Conservation (phyloP, 2,113 vertebrate species). For the Sorex fumeus region DNA sequence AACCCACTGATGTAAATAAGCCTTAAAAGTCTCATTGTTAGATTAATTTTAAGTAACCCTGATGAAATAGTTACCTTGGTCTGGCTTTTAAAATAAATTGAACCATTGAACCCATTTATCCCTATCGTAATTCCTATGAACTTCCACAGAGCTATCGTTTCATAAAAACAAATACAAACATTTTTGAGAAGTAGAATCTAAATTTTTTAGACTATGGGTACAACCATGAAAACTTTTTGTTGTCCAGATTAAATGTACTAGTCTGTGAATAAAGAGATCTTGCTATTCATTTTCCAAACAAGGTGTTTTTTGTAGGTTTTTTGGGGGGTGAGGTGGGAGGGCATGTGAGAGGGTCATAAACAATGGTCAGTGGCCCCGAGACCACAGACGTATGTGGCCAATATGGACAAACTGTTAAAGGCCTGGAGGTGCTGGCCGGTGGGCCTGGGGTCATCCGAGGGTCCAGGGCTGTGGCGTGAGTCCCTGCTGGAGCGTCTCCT, state of each 20-base stretch:
- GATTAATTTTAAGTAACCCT: constrained; percentile 8
- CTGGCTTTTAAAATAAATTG: constrained; percentile 26
- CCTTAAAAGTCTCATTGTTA: background rate
- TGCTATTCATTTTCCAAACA: background rate
- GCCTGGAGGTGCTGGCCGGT: too few species aligned
- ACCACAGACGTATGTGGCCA: too few species aligned
- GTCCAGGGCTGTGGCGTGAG: too few species aligned
- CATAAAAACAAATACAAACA: background rate
- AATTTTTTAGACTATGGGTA: background rate
- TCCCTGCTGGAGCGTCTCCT: too few species aligned
- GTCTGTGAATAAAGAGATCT: constrained; percentile 39
- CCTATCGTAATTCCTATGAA: background rate
- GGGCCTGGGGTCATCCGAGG: too few species aligned
- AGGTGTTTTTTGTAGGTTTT: background rate
- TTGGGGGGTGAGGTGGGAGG: too few species aligned
- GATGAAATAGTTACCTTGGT: constrained; percentile 13
- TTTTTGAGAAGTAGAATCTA: background rate
- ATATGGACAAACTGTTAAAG: too few species aligned
- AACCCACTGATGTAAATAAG: background rate
- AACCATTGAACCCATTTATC: background rate
- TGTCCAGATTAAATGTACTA: background rate
- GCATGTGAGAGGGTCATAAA: too few species aligned
- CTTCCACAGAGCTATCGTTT: background rate
- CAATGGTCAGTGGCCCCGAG: too few species aligned
- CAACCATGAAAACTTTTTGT: background rate